Conservation (phyloP, 2,113 vertebrate genomes). For the Gymnobelideus leadbeateri region DNA sequence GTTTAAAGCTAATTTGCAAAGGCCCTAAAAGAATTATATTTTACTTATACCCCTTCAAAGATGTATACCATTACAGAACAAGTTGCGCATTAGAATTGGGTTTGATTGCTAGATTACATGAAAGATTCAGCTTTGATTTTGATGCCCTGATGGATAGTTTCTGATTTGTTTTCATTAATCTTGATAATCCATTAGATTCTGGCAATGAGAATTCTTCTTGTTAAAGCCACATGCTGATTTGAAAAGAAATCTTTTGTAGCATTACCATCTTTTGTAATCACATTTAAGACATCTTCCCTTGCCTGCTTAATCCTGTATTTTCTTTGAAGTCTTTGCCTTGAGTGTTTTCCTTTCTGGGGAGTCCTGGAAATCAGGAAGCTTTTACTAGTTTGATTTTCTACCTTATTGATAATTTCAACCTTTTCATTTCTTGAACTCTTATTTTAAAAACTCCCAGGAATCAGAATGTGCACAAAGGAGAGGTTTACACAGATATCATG, state of each 20-base stretch:
- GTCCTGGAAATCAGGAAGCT: not conserved
- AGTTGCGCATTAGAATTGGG: not conserved
- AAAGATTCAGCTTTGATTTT: not conserved
- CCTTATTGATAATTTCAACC: not conserved
- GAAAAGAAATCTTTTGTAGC: not conserved
- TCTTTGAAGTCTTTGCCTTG: not conserved
- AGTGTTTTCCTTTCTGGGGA: not conserved
- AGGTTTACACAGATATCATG: not conserved
- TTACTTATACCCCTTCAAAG: too few relatives aligned
- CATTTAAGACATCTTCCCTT: not conserved
- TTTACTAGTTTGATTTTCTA: not conserved
- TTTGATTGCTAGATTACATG: conserved; percentile 16
- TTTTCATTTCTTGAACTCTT: not conserved
- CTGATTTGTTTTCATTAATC: conserved; percentile 4
- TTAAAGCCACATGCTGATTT: not conserved
- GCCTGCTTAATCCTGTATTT: not conserved
- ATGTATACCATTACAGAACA: too few relatives aligned
- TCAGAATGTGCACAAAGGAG: not conserved
- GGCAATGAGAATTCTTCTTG: not conserved
- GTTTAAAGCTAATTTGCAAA: too few relatives aligned
- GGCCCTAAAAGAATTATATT: too few relatives aligned
- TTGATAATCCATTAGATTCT: not conserved
- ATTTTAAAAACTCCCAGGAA: not conserved
- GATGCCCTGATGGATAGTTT: not conserved
- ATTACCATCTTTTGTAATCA: not conserved